phyloP scores from a whole-genome alignment of 2,888 invertebrate species.

The Epistrophe grossulariae region DNA sequence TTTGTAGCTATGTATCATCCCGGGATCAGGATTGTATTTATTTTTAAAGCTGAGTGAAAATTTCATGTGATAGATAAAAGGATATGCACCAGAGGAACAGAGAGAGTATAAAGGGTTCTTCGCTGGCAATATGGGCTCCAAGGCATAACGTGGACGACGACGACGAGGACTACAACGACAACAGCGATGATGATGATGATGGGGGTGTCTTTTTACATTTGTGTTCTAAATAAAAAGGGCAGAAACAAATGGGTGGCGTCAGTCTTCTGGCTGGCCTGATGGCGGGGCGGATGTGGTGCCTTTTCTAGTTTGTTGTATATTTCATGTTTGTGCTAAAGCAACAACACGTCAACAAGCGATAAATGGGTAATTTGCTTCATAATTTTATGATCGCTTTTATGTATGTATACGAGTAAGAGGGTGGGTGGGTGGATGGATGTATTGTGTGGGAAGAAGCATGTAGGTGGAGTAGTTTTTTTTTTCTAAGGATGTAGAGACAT shows the following conservation, averaged over 20 bases:
- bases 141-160: neutral
- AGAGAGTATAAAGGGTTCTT: neutral
- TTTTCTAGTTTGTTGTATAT: neutral
- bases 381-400: constrained; percentile 48
- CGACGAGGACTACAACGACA: neutral
- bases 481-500: neutral
- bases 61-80: constrained; percentile 14
- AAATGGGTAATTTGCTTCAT: constrained; percentile 59
- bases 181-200: neutral
- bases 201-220: constrained; percentile 22
- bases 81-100: neutral
- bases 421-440: neutral
- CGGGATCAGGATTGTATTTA: constrained; percentile 32
- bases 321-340: constrained; percentile 26
- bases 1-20: constrained; percentile 18
- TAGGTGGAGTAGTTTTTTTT: constrained; percentile 9
- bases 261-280: neutral
- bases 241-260: constrained; percentile 34
- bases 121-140: constrained; percentile 14
- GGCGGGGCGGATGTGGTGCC: constrained; percentile 5
- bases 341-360: constrained; percentile 45
- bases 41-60: constrained; percentile 47
- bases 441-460: neutral
- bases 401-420: neutral
- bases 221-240: constrained; percentile 36